A percentile compares a stretch with the other conserved stretches of the same genome.
Conservation (phyloP, 2,113 vertebrate genomes). For the Cephalopholis sonnerati region DNA sequence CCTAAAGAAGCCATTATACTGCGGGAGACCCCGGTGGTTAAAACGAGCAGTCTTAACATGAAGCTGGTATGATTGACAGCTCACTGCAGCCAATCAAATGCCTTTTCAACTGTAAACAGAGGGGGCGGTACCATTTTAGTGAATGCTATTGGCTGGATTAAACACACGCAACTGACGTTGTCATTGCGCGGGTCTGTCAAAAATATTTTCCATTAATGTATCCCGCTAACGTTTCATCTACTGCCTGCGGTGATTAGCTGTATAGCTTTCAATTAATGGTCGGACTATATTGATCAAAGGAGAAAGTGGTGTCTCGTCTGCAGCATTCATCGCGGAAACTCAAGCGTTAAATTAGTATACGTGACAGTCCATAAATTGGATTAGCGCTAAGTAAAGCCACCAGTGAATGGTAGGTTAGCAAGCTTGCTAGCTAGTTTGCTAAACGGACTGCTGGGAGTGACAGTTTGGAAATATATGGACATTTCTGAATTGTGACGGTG, state of each 20-base stretch:
- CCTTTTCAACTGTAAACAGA: constrained; percentile 10
- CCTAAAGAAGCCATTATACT: neutral
- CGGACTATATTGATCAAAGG: neutral
- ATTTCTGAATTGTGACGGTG: neutral
- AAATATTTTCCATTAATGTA: neutral
- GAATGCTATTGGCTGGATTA: constrained; percentile 68
- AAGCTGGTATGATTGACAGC: constrained; percentile 26
- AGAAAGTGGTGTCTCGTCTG: neutral
- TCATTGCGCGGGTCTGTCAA: constrained; percentile 78
- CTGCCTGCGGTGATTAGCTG: neutral
- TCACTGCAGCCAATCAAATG: constrained; percentile 43
- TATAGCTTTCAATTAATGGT: accelerated
- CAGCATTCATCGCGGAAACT: constrained; percentile 7
- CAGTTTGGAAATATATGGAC: neutral
- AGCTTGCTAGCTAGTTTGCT: constrained; percentile 45
- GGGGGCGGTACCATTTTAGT: neutral
- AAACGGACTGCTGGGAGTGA: neutral
- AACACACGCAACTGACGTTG: constrained; percentile 48
- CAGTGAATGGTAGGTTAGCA: constrained; percentile 60
- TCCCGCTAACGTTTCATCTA: neutral
- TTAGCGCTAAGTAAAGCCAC: constrained; percentile 76
- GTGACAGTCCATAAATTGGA: constrained; percentile 75
- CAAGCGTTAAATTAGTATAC: constrained; percentile 11
- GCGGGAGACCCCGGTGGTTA: neutral
- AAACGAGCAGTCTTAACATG: neutral